phyloP scores from a whole-genome alignment of 1,140 invertebrate species.

The Atta colombica region DNA sequence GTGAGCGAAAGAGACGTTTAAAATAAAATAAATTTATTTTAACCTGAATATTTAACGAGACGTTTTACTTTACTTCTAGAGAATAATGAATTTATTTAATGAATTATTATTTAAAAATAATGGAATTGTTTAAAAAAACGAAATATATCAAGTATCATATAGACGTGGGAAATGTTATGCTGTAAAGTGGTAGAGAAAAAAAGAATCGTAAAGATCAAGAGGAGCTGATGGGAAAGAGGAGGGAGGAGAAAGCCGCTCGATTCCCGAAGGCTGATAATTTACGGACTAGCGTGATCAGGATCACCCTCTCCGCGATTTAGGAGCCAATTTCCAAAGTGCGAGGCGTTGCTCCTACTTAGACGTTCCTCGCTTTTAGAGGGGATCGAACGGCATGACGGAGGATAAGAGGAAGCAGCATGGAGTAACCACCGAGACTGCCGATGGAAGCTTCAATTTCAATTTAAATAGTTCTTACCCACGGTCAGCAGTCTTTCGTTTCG shows the following conservation, averaged over 20 bases:
- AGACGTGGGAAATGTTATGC: neutral
- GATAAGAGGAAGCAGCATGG: conserved; percentile 42
- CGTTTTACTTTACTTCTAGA: too few relatives aligned
- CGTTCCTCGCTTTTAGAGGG: conserved; percentile 73
- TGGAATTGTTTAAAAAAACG: neutral
- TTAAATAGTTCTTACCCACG: conserved; percentile 77
- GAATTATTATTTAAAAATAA: neutral
- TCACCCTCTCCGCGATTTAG: conserved; percentile 77
- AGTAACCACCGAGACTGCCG: conserved; percentile 68
- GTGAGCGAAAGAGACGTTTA: too few relatives aligned
- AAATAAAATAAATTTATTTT: too few relatives aligned
- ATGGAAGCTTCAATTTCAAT: conserved; percentile 80
- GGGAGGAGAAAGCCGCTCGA: conserved; percentile 33
- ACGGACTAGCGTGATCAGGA: conserved; percentile 77
- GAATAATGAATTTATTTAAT: neutral
- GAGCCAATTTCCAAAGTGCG: conserved; percentile 83
- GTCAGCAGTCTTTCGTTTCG: conserved; percentile 58
- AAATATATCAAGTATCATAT: neutral
- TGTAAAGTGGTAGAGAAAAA: neutral
- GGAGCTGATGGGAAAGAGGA: neutral
- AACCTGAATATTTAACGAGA: too few relatives aligned
- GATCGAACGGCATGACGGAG: conserved; percentile 74
- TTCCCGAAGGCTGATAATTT: conserved; percentile 77
- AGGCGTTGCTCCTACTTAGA: conserved; percentile 79
- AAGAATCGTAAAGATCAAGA: conserved; percentile 17